Evolutionary conservation across 2,113 vertebrate genomes (phyloP), one percentile per base, ranked within the genome.

Genomic region (Cynoglossus semilaevis): DNA sequence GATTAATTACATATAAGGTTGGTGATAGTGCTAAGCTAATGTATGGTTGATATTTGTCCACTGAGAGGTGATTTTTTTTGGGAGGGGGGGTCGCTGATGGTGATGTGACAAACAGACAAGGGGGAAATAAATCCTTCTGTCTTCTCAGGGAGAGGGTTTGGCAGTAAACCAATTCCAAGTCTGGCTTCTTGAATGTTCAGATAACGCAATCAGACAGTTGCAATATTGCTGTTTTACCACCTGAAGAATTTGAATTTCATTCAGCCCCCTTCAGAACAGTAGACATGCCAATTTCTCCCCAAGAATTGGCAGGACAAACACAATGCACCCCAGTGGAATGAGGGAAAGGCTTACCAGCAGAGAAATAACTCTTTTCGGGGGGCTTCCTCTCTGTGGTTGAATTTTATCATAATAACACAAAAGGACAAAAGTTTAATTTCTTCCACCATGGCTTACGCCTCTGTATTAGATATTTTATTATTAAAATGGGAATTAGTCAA

Each of bases 71-170:
- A 76, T 29, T 29, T 29, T 29, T 29, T 29, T 29, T 29, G 22
- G 6, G 22, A 6, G 6, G 22, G 6, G 22, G 22, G 22, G 22
- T 2, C 22, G 22, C 81, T 83, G 87, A 87, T 85, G 77, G 78
- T 74, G 85, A 89, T 86, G 82, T 88, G 88, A 89, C 88, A 88
- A 74, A 70, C 77, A 88, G 88, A 90, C 90, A 89, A 84, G 87
- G 82, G 81, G 85, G 81, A 77, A 82, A 89, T 90, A 88, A 90
- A 90, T 90, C 87, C 88, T 85, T 88, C 81, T 81, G 77, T 84
- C 85, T 88, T 86, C 80, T 74, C 72, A 43, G 77, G 77, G 67
- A 85, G 82, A 71, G 68, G 73, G 77, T 86, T 85, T 89, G 89
- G 87, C 87, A 85, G 86, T 74, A 83, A 85, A 89, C 88, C 87